Evolutionary conservation across 1,140 invertebrate genomes (phyloP).

Genomic region (Vollenhovia emeryi): DNA sequence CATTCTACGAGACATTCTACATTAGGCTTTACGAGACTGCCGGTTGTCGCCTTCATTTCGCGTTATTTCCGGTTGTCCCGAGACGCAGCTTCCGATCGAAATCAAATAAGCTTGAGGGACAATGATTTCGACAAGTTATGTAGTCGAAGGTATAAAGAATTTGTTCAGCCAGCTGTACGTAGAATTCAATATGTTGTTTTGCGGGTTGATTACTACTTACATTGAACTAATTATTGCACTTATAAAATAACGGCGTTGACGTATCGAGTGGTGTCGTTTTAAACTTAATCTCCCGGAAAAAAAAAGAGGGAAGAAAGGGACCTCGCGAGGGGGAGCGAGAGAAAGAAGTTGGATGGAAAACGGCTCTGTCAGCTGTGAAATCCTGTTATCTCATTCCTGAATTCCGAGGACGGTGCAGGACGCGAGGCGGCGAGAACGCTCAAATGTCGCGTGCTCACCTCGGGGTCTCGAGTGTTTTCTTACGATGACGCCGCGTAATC

Average conservation of each 20-base stretch:
- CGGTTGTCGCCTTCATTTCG: neutral
- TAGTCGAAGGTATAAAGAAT: neutral
- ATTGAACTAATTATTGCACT: neutral
- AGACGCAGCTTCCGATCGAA: no score
- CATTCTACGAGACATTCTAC: no score
- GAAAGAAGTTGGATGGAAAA: neutral
- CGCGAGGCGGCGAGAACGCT: neutral
- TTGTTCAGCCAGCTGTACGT: neutral
- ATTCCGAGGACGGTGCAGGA: neutral
- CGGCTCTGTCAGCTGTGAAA: neutral
- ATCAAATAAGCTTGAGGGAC: no score
- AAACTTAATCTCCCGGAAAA: neutral
- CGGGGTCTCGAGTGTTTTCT: slow-evolving; percentile 5
- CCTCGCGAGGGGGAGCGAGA: neutral
- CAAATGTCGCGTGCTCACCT: neutral
- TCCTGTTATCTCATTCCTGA: neutral
- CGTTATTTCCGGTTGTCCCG: neutral
- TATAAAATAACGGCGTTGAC: neutral
- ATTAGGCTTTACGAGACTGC: no score
- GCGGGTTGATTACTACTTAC: neutral
- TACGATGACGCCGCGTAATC: slow-evolving; percentile 48
- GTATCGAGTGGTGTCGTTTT: neutral
- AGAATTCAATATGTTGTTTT: neutral
- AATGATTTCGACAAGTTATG: neutral
- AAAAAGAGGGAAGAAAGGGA: no score